These are phyloP conservation scores for Watsonalla cultraria DNA, from an alignment of 2,888 invertebrate genomes.

Conservation along the genomic window DNA sequence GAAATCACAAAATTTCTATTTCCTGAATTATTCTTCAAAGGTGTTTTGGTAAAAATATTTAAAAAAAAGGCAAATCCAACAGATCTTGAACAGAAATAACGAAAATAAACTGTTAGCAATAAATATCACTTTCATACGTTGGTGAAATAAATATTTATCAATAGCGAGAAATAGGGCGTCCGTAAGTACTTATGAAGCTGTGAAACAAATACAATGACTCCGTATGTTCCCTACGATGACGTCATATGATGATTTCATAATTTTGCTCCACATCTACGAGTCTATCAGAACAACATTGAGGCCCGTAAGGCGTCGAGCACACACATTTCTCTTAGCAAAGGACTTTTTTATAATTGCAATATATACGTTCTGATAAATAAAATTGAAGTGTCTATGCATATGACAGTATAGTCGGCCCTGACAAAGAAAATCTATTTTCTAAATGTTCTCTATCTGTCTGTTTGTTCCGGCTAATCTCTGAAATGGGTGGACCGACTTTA, in stretches of 20 bases:
- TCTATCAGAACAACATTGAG: conserved; percentile 35
- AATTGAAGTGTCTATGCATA: too few relatives aligned
- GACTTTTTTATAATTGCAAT: background rate
- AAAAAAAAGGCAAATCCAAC: background rate
- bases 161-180: conserved; percentile 1
- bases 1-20: too few relatives aligned
- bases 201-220: background rate
- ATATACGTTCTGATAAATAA: too few relatives aligned
- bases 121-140: background rate
- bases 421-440: too few relatives aligned
- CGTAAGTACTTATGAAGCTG: background rate
- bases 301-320: conserved; percentile 11
- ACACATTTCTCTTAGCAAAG: background rate
- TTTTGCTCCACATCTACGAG: conserved; percentile 28
- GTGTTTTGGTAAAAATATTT: background rate
- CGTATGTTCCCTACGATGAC: conserved; percentile 8
- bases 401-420: too few relatives aligned
- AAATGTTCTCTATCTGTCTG: too few relatives aligned
- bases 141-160: conserved; percentile 1
- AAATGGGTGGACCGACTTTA: too few relatives aligned
- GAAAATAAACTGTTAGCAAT: background rate
- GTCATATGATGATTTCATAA: conserved; percentile 29
- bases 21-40: too few relatives aligned
- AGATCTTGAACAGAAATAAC: background rate
- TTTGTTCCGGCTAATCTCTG: too few relatives aligned